Conservation (phyloP, 1,140 invertebrate genomes). For the Ceratina australensis region DNA sequence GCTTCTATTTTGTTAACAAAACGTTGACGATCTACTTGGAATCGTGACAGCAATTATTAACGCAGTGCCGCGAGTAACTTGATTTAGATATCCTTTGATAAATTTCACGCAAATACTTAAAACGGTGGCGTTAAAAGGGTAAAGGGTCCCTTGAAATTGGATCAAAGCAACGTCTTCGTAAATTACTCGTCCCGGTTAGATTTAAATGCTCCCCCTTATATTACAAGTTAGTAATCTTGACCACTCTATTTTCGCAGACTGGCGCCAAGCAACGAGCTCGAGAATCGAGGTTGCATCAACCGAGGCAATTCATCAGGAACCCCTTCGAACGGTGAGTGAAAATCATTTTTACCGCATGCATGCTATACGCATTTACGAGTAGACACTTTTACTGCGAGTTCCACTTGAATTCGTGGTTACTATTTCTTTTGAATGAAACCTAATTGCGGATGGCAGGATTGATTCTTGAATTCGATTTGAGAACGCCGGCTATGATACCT, state of each 20-base stretch:
- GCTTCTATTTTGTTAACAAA: too few species aligned
- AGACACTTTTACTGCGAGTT: background rate
- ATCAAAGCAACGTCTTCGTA: constrained; percentile 47
- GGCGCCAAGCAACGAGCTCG: constrained; percentile 29
- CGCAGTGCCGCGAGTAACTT: too few species aligned
- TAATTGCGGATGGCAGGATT: too few species aligned
- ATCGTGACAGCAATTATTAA: too few species aligned
- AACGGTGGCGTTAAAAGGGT: constrained; percentile 43
- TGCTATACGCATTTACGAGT: too few species aligned
- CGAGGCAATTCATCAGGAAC: constrained; percentile 54
- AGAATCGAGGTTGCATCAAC: constrained; percentile 52
- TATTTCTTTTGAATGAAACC: too few species aligned
- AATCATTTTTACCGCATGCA: background rate
- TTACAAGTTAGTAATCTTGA: constrained; percentile 9
- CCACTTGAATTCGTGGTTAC: background rate
- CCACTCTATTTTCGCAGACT: constrained; percentile 31
- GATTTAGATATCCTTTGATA: constrained; percentile 31
- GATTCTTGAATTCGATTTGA: background rate
- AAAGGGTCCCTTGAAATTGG: constrained; percentile 37
- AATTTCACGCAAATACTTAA: constrained; percentile 33
- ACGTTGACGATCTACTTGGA: too few species aligned
- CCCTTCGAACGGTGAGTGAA: background rate
- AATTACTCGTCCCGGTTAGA: constrained; percentile 40
- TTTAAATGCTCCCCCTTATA: constrained; percentile 26
- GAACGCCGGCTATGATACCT: background rate